A percentile compares a stretch with the other conserved stretches of the same genome.
Conservation (phyloP, 2,888 invertebrate species). For the Ophraella communa region DNA sequence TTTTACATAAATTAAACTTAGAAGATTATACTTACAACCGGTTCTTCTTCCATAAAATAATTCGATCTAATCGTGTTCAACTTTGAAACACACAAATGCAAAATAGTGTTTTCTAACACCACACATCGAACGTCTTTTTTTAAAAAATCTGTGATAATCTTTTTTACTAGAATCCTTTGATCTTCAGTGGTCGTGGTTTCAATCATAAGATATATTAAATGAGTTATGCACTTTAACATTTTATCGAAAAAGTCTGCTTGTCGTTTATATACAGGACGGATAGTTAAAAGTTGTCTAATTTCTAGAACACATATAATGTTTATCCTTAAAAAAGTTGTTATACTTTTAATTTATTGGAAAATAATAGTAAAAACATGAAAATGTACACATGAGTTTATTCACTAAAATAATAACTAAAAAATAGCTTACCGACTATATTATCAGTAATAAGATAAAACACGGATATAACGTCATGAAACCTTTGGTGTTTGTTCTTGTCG, state of each 20-base stretch:
- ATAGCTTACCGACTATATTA: slow-evolving; percentile 63
- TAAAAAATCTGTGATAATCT: slow-evolving; percentile 66
- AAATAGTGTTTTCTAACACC: slow-evolving; percentile 76
- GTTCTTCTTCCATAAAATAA: slow-evolving; percentile 75
- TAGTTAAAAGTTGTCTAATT: slow-evolving; percentile 62
- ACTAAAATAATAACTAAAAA: no score
- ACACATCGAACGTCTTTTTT: slow-evolving; percentile 72
- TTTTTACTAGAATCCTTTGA: slow-evolving; percentile 60
- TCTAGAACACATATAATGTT: no score
- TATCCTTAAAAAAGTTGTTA: no score
- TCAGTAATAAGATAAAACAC: slow-evolving; percentile 73
- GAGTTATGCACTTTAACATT: slow-evolving; percentile 79
- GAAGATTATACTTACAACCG: slow-evolving; percentile 51
- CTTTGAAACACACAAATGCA: slow-evolving; percentile 83
- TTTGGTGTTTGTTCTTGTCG: slow-evolving; percentile 64
- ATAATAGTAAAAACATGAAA: no score
- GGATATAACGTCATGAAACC: slow-evolving; percentile 73
- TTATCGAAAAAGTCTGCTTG: slow-evolving; percentile 85
- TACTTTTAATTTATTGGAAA: no score
- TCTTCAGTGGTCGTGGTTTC: slow-evolving; percentile 65
- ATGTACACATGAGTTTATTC: no score
- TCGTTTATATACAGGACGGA: slow-evolving; percentile 74
- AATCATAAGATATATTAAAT: slow-evolving; percentile 75
- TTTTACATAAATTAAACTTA: not conserved
- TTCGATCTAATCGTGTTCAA: slow-evolving; percentile 79